These are phyloP conservation scores for Ranitomeya variabilis DNA, from an alignment of 2,113 vertebrate species.

Conservation along the genomic window DNA sequence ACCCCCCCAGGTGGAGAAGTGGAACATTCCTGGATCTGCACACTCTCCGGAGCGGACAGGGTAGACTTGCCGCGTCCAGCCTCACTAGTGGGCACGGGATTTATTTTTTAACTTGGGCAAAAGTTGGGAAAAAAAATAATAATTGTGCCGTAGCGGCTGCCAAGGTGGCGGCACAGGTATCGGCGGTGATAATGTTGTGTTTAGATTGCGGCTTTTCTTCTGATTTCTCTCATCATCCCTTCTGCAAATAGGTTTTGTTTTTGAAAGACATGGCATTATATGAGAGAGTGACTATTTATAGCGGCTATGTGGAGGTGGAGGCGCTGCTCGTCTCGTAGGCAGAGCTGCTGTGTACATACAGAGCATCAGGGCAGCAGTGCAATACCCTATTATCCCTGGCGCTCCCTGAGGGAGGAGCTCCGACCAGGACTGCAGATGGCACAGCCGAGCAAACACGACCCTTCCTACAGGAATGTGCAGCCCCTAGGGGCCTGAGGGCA, in stretches of 20 bases:
- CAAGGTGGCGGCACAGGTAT: constrained; percentile 3
- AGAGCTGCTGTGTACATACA: constrained; percentile 40
- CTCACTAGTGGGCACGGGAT: constrained; percentile 61
- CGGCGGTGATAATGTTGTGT: constrained; percentile 12
- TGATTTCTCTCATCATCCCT: neutral
- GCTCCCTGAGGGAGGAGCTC: neutral
- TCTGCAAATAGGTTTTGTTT: neutral
- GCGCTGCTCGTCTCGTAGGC: neutral
- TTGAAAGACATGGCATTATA: neutral
- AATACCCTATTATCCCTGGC: constrained; percentile 23
- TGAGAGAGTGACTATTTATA: constrained; percentile 22
- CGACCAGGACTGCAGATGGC: neutral
- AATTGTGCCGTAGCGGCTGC: neutral
- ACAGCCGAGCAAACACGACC: neutral
- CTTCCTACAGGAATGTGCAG: neutral
- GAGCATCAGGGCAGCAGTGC: constrained; percentile 37
- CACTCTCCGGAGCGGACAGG: constrained; percentile 45
- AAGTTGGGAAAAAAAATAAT: neutral
- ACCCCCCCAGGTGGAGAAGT: neutral
- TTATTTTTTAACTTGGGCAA: constrained; percentile 73
- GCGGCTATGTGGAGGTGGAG: neutral
- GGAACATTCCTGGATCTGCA: constrained; percentile 46
- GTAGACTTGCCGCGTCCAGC: constrained; percentile 60
- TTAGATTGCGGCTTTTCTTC: constrained; percentile 12
- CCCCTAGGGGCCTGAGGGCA: neutral